Evolutionary conservation across 2,888 invertebrate genomes (phyloP).

Genomic region (Boloria euphrosyne): DNA sequence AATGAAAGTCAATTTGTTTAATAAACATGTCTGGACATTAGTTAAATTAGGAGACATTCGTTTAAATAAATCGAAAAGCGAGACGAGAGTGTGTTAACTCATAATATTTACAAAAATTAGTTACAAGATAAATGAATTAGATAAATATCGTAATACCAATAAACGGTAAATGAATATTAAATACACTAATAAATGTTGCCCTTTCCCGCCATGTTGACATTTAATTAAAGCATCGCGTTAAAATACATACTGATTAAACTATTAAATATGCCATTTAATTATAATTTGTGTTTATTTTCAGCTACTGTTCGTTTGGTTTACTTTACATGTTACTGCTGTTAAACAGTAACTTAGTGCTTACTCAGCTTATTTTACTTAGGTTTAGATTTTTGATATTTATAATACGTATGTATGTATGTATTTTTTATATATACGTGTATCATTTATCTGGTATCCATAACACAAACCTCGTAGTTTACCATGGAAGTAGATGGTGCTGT

Average conservation of each 20-base stretch:
- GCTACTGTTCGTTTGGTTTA: background rate
- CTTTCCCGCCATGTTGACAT: constrained; percentile 71
- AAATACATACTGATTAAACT: constrained; percentile 52
- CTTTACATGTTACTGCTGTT: background rate
- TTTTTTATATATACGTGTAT: no score
- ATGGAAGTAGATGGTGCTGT: no score
- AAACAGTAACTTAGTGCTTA: background rate
- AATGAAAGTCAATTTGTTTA: no score
- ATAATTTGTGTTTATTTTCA: constrained; percentile 9
- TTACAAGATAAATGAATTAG: constrained; percentile 40
- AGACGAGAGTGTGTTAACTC: background rate
- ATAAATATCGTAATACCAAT: constrained; percentile 38
- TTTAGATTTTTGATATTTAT: no score
- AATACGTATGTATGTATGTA: no score
- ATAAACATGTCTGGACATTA: background rate
- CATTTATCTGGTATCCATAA: no score
- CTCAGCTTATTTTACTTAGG: no score
- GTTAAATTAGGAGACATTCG: background rate
- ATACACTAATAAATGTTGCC: constrained; percentile 50
- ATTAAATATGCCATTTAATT: constrained; percentile 46
- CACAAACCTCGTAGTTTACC: no score
- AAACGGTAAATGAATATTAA: constrained; percentile 37
- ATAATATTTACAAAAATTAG: constrained; percentile 6
- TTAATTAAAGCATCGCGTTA: constrained; percentile 59
- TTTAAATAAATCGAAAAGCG: background rate